Evolutionary conservation across 1,140 invertebrate species (phyloP), one percentile per base, ranked within the genome.

Genomic region (Aporrectodea caliginosa): DNA sequence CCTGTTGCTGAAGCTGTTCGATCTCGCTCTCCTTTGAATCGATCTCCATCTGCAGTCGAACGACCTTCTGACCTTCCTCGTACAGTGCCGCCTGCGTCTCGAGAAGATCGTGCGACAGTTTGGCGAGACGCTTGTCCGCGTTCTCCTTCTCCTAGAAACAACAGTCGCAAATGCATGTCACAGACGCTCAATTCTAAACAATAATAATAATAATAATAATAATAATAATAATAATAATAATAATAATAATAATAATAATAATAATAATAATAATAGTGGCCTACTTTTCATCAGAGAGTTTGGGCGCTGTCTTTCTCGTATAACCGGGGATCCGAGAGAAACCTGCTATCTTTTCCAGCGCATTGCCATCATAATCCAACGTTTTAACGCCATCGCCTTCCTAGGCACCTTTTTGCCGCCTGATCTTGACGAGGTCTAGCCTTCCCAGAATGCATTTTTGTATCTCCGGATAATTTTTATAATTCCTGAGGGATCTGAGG

Each of bases 1-100:
- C 92, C 86, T 94, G 92, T 86, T 93, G 92, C 86, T 94, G 92
- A 22, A 98, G 88, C 82, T 95, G 93, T 89, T 98, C 96, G 80
- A 98, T 96, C 88, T 98, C 96, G 0, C 93, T 95, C 86, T 98
- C 96, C 88, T 98, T 98, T 81, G 94, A 94, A 87, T 98, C 96
- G 31, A 95, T 89, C 89, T 98, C 96, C 95, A 98, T 98, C 87
- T 96, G 93, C 73, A 98, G 90, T 72, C 93, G 92, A 73, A 94
- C 87, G 83, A 92, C 92, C 0, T 90, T 87, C 85, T 93, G 91
- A 82, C 90, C 91, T 85, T 94, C 93, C 83, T 93, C 92, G 80
- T 90, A 90, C 0, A 92, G 85, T 73, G 35, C 27, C 84, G 91
- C 91, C 84, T 95, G 94, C 73, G 93, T 88, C 85, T 98, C 96